Evolutionary conservation across 1,140 invertebrate genomes (phyloP).

Genomic region (Ruditapes philippinarum): DNA sequence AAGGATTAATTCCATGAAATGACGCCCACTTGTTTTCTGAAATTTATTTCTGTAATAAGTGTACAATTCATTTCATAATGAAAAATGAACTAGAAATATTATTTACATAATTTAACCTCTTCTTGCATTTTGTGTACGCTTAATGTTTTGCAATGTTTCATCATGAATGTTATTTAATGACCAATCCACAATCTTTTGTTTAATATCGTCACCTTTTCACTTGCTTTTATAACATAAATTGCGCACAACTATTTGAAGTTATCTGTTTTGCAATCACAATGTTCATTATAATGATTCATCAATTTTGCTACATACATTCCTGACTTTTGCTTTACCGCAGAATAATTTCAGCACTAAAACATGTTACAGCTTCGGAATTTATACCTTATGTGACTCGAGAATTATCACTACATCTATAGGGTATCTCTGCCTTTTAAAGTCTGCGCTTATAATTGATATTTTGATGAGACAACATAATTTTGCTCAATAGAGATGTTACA

Average conservation of each 20-base stretch:
- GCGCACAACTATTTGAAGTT: background rate
- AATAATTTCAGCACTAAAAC: background rate
- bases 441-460: too few species aligned
- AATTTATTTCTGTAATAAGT: too few species aligned
- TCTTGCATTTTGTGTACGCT: too few species aligned
- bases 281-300: background rate
- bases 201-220: background rate
- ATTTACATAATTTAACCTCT: too few species aligned
- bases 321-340: background rate
- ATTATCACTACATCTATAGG: background rate
- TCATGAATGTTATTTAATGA: too few species aligned
- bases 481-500: too few species aligned
- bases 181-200: background rate
- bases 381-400: background rate
- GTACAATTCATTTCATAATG: too few species aligned
- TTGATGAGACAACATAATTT: too few species aligned
- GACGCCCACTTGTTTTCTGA: too few species aligned
- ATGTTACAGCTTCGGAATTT: background rate
- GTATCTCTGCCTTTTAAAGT: background rate
- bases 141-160: too few species aligned
- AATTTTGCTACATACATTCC: slow-evolving; percentile 34
- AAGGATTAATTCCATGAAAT: background rate
- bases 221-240: background rate
- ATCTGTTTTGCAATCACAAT: background rate
- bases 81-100: too few species aligned